These are phyloP conservation scores for Osmoderma eremita DNA, from an alignment of 2,888 invertebrate genomes.

Conservation along the genomic window DNA sequence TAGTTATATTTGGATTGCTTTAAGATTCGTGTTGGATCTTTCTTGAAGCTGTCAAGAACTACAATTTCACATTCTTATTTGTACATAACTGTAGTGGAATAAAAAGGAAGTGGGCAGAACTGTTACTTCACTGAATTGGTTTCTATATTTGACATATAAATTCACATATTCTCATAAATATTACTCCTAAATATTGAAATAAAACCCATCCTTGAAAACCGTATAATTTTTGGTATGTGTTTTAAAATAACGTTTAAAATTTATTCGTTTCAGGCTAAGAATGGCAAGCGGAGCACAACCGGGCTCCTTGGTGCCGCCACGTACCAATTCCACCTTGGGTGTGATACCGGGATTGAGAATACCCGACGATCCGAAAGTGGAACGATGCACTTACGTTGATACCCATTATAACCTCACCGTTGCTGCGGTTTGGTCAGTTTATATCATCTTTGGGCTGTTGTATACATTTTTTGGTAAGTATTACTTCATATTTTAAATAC, in stretches of 20 bases:
- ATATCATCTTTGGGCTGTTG: slow-evolving; percentile 82
- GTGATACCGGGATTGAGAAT: slow-evolving; percentile 55
- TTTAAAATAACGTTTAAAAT: background rate
- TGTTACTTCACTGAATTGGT: no score
- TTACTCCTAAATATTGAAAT: background rate
- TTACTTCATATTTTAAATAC: no score
- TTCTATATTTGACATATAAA: no score
- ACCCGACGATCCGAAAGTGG: slow-evolving; percentile 62
- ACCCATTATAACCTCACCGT: slow-evolving; percentile 74
- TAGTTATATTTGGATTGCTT: no score
- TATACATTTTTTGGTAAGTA: slow-evolving; percentile 87
- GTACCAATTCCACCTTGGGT: slow-evolving; percentile 63
- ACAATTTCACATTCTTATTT: no score
- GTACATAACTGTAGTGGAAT: no score
- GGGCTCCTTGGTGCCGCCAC: slow-evolving; percentile 67
- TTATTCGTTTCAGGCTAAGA: slow-evolving; percentile 27
- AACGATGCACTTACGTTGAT: slow-evolving; percentile 68
- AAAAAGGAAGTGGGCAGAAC: no score
- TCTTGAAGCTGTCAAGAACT: no score
- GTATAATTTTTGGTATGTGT: no score
- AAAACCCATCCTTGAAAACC: background rate
- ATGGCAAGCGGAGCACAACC: slow-evolving; percentile 67
- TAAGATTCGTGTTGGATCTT: no score
- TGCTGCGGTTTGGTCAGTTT: slow-evolving; percentile 75
- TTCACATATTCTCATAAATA: no score